phyloP scores from a whole-genome alignment of 2,888 invertebrate genomes.

The Tolmerus cingulatus region DNA sequence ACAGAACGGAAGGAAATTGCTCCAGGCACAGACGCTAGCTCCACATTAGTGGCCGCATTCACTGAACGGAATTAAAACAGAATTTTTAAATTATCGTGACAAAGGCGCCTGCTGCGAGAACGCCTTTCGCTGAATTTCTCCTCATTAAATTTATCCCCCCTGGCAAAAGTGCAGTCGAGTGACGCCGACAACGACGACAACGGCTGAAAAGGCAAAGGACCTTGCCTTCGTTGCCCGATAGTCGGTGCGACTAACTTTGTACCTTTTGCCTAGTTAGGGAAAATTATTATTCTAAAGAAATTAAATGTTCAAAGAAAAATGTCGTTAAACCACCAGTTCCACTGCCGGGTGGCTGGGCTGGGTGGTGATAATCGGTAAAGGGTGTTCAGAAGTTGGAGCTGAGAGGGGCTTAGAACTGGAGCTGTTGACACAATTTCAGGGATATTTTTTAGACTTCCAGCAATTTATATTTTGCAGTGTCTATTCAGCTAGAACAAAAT shows the following conservation, averaged over 20 bases:
- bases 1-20: conserved; percentile 5
- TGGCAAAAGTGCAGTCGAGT: not conserved
- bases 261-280: not conserved
- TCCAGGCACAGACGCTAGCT: not conserved
- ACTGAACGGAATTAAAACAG: not conserved
- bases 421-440: not conserved
- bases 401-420: not conserved
- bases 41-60: not conserved
- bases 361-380: not conserved
- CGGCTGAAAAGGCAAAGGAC: not conserved
- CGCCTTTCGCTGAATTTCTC: not conserved
- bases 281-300: not conserved
- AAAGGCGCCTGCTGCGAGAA: not conserved
- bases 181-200: not conserved
- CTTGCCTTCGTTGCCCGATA: not conserved
- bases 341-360: not conserved
- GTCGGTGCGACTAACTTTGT: not conserved
- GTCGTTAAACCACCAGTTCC: not conserved
- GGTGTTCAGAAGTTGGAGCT: not conserved
- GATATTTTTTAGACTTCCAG: not conserved
- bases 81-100: not conserved
- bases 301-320: not conserved
- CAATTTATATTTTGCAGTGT: not conserved
- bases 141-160: not conserved
- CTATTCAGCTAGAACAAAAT: not conserved